Evolutionary conservation across 2,888 invertebrate genomes (phyloP).

Genomic region (Catonia carolina): DNA sequence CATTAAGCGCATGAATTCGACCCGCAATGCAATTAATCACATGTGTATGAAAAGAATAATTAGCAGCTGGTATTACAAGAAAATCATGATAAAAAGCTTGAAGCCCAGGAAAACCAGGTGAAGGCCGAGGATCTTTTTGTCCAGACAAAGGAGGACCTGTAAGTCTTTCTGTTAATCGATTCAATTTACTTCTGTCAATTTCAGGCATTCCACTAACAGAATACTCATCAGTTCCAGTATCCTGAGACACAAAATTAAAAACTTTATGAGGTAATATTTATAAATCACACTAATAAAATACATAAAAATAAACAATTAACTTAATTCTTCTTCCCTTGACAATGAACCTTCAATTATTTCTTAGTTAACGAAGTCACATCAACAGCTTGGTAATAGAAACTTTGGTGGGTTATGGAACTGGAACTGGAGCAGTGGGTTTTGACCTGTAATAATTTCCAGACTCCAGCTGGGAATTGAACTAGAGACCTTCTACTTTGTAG

Average conservation of each 20-base stretch:
- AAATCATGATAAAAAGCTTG: constrained; percentile 25
- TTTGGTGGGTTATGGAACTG: too few species aligned
- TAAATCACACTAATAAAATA: background rate
- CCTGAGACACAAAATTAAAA: too few species aligned
- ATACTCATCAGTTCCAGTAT: background rate
- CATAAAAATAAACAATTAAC: background rate
- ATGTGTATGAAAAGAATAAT: constrained; percentile 13
- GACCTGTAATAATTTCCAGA: too few species aligned
- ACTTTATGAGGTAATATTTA: too few species aligned
- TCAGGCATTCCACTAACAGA: constrained; percentile 5
- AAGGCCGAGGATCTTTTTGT: constrained; percentile 9
- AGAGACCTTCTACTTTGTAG: too few species aligned
- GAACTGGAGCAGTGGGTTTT: too few species aligned
- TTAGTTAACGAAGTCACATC: too few species aligned
- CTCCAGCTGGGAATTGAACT: too few species aligned
- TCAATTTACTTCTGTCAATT: constrained; percentile 19
- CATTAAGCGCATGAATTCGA: constrained; percentile 4
- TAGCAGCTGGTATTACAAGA: constrained; percentile 11
- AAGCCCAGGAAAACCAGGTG: constrained; percentile 16
- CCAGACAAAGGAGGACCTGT: constrained; percentile 3
- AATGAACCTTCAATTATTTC: too few species aligned
- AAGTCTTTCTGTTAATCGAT: constrained; percentile 14
- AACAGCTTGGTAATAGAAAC: too few species aligned
- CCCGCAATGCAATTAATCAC: constrained; percentile 17
- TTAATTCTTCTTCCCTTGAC: background rate